Percentiles rank a stretch among this genome's conserved stretches.
phyloP scores from a whole-genome alignment of 2,797 vertebrate species.

The Typhlichthys eigenmanni region DNA sequence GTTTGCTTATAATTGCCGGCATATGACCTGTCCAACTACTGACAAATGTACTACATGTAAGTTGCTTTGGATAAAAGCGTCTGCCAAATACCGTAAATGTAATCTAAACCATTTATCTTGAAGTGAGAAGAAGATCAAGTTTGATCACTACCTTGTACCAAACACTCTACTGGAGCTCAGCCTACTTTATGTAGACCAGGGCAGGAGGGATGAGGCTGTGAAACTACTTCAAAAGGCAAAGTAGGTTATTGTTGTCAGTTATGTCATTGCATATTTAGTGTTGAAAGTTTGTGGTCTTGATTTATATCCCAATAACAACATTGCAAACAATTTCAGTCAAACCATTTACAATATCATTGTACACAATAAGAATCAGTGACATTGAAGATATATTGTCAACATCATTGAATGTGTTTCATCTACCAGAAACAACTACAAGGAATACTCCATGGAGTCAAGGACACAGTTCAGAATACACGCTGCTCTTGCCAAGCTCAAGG shows the following conservation, averaged over 20 bases:
- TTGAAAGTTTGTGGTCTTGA: no score
- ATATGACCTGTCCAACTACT: no score
- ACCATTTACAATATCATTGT: no score
- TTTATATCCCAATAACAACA: no score
- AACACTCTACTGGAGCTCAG: constrained; percentile 82
- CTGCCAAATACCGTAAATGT: no score
- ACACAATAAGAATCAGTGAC: no score
- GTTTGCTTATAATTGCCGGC: no score
- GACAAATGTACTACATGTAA: no score
- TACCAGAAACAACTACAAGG: constrained; percentile 82
- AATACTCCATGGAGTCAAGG: constrained; percentile 87
- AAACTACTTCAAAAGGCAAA: constrained; percentile 82
- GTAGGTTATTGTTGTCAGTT: constrained; percentile 63
- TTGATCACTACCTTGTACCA: constrained; percentile 84
- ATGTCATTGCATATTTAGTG: no score
- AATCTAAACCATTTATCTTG: constrained; percentile 8
- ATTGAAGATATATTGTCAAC: no score
- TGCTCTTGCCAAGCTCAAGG: constrained; percentile 82
- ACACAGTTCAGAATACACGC: constrained; percentile 85
- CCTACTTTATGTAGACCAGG: constrained; percentile 76
- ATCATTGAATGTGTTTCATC: background rate
- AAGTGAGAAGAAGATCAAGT: constrained; percentile 84
- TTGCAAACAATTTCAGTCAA: no score
- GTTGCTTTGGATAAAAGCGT: no score
- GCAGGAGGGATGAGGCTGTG: constrained; percentile 77